phyloP scores from a whole-genome alignment of 2,888 invertebrate species.

The Amiota minor region DNA sequence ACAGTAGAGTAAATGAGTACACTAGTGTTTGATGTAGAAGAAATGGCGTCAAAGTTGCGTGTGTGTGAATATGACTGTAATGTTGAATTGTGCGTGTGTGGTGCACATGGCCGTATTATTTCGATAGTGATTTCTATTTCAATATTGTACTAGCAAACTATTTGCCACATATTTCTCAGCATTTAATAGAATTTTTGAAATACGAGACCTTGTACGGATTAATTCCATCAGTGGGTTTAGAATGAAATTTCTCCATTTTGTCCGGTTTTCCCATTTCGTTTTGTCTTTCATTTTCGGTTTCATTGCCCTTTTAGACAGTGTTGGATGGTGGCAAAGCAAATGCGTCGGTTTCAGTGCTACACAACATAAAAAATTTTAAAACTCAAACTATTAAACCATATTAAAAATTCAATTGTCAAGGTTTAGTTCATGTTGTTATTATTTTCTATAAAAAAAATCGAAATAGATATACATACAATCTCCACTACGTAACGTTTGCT shows the following conservation, averaged over 20 bases:
- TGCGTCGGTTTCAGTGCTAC: not conserved
- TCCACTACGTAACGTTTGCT: no score
- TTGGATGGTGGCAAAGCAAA: slow-evolving; percentile 40
- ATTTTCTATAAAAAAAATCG: no score
- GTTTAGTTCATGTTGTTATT: no score
- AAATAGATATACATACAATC: no score
- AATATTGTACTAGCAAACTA: not conserved
- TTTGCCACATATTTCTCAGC: not conserved
- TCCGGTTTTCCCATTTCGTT: slow-evolving; percentile 58
- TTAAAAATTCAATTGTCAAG: no score
- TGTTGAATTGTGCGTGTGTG: slow-evolving; percentile 40
- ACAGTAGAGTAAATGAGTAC: slow-evolving; percentile 56
- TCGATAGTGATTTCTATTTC: not conserved
- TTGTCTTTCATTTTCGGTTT: slow-evolving; percentile 57
- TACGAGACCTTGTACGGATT: slow-evolving; percentile 29
- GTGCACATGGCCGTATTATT: slow-evolving; percentile 32
- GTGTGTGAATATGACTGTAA: slow-evolving; percentile 49
- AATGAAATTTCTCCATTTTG: slow-evolving; percentile 61
- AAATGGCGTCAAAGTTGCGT: slow-evolving; percentile 62
- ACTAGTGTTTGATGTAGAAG: slow-evolving; percentile 50
- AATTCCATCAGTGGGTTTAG: slow-evolving; percentile 22
- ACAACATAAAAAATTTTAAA: not conserved
- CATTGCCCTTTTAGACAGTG: slow-evolving; percentile 52
- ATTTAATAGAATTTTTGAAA: not conserved
- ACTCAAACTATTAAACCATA: not conserved